Evolutionary conservation across 1,140 invertebrate species (phyloP), one percentile per base, ranked within the genome.

Genomic region (Lepidurus packardi): DNA sequence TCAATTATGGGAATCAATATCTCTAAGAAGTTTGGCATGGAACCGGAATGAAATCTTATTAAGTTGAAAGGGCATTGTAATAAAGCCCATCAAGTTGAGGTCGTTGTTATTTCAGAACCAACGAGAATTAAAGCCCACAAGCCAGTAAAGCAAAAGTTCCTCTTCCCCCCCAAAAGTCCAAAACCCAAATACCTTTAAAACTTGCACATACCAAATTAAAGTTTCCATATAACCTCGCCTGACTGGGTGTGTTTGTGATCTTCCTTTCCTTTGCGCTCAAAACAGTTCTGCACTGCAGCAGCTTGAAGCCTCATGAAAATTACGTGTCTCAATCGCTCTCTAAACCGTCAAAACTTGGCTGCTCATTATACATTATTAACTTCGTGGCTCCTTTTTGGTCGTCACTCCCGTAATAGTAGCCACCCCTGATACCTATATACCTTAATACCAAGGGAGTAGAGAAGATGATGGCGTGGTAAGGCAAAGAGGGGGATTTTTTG

Each of bases 261-360:
- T 65, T 13, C 21, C 53, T 65, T 7, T 16, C 53, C 9, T 65
- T 6, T 21, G 6, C 2, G 16, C 53, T 65, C 21, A n/a, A 65
- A 16, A 21, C n/a, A n/a, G 53, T 65, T 65, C 16, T 65, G 53
- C 53, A 65, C 53, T 65, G 53, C 53, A 65, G 53, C 53, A 65
- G 53, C 53, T 65, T 21, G 53, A 7, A 65, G 5, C 53, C 53
- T 9, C 6, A 65, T 21, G 53, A 16, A 16, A 16, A 65, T 65
- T 9, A 16, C 13, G 53, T 7, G 21, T 13, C 21, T 65, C 53
- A 65, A 13, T 65, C 13, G 21, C 13, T 65, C 53, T 21, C 13
- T 7, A 16, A 65, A 65, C 53, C 13, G 9, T 34, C 34, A 4
- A 34, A 65, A 65, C 53, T 21, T 9, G 9, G 53, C 53, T n/a